Percentiles rank a stretch among this genome's conserved stretches.
Evolutionary conservation across 2,797 vertebrate species (phyloP).

Genomic region (Sebastes vulpes): DNA sequence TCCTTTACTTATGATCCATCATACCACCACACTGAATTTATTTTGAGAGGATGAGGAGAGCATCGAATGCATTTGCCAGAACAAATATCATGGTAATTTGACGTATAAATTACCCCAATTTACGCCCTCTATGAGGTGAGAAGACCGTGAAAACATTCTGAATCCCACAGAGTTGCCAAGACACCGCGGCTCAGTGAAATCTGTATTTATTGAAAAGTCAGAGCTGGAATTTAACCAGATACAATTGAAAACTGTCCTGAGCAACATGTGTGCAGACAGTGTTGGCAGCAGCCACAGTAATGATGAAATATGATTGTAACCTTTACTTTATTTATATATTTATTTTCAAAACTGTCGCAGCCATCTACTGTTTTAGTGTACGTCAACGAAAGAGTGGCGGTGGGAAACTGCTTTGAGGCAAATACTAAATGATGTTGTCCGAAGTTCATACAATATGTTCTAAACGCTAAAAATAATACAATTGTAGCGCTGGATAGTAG

Average conservation of each 20-base stretch:
- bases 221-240: constrained; percentile 22
- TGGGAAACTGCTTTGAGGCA: not conserved
- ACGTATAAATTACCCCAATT: constrained; percentile 57
- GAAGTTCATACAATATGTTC: not conserved
- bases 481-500: not conserved
- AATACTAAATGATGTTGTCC: not conserved
- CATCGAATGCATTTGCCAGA: constrained; percentile 45
- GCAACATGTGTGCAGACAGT: not conserved
- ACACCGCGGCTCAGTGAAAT: constrained; percentile 1
- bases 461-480: not conserved
- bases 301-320: not conserved
- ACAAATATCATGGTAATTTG: constrained; percentile 65
- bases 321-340: not conserved
- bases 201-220: constrained; percentile 22
- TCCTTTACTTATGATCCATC: constrained; percentile 40
- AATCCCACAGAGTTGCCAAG: constrained; percentile 36
- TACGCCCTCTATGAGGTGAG: constrained; percentile 45
- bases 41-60: constrained; percentile 32
- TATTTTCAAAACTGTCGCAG: not conserved
- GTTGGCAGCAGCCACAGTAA: not conserved
- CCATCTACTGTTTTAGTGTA: not conserved
- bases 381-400: not conserved
- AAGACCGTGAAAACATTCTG: constrained; percentile 58
- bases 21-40: constrained; percentile 16
- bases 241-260: not conserved